Evolutionary conservation across 2,797 vertebrate species (phyloP), one percentile per base, ranked within the genome.

Genomic region (Atherinosoma microstoma): DNA sequence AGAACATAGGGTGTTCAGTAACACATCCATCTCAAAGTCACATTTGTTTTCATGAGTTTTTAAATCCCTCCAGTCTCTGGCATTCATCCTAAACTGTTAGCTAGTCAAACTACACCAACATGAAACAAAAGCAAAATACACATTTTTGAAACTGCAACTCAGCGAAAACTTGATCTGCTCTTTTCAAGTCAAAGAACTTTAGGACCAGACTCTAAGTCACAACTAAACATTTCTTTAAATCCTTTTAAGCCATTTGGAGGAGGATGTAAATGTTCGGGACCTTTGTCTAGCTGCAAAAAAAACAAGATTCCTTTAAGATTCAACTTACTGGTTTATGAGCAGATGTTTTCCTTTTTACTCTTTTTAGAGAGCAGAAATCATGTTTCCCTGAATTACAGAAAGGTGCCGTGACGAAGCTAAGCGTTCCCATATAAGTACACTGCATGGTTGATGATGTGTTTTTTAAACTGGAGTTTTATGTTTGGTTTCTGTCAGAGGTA

Each of bases 181-280:
- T 13, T 36, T 38, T 13, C 13, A 56, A 27, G 51, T 51, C 16
- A 56, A 36, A 16, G 5, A 15, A 35, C 35, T 70, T 70, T 71
- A 57, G 30, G 27, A 56, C 5, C 51, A 9, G 29, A 45, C 32
- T 60, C 9, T 4, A 30, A 57, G 11, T 42, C 6, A 58, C 6
- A 20, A 34, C 47, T 34, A 54, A 72, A 58, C 61, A 58, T 64
- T 7, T 24, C 24, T 56, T 66, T 60, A 67, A 16, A 54, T 61
- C 27, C 64, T 12, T 56, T 29, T 56, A 16, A 18, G 60, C 6
- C 40, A 34, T 32, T 56, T 29, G 27, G 29, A 64, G 32, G 51
- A 34, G 36, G 38, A 42, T 42, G 57, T 66, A 29, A 49, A 73
- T 38, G 34, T 64, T 65, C 53, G 62, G 56, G 15, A 32, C 51